A percentile compares a stretch with the other conserved stretches of the same genome.
These are phyloP conservation scores for Sinocyclocheilus maitianheensis DNA, from an alignment of 2,113 vertebrate genomes.

Conservation along the genomic window DNA sequence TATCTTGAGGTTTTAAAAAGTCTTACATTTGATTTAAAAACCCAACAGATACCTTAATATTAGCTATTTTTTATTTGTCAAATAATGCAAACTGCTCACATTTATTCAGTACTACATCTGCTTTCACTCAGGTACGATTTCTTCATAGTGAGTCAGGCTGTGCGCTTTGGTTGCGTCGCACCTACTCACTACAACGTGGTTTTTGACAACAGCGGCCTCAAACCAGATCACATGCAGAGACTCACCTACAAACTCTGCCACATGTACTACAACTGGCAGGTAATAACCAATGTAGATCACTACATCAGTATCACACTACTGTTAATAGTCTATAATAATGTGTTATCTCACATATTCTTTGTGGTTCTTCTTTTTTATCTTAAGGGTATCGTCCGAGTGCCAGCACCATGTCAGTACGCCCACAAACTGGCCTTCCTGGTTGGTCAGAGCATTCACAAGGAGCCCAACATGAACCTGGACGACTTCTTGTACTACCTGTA, in stretches of 20 bases:
- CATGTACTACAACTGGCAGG: slow-evolving; percentile 97
- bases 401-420: slow-evolving; percentile 94
- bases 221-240: slow-evolving; percentile 91
- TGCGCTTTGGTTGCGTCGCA: slow-evolving; percentile 80
- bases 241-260: slow-evolving; percentile 96
- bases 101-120: neutral
- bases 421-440: slow-evolving; percentile 96
- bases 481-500: slow-evolving; percentile 90
- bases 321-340: neutral
- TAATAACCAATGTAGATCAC: slow-evolving; percentile 57
- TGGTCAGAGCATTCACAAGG: slow-evolving; percentile 89
- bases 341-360: neutral
- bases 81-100: neutral
- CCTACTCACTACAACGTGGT: slow-evolving; percentile 95
- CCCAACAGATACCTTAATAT: neutral
- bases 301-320: neutral
- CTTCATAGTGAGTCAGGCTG: slow-evolving; percentile 90
- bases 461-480: slow-evolving; percentile 80
- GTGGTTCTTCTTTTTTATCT: neutral
- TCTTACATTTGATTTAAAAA: neutral
- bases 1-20: neutral
- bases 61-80: neutral
- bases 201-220: slow-evolving; percentile 88
- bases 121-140: slow-evolving; percentile 86
- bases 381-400: slow-evolving; percentile 90